Evolutionary conservation across 2,113 vertebrate species (phyloP).

Genomic region (Osmerus mordax): DNA sequence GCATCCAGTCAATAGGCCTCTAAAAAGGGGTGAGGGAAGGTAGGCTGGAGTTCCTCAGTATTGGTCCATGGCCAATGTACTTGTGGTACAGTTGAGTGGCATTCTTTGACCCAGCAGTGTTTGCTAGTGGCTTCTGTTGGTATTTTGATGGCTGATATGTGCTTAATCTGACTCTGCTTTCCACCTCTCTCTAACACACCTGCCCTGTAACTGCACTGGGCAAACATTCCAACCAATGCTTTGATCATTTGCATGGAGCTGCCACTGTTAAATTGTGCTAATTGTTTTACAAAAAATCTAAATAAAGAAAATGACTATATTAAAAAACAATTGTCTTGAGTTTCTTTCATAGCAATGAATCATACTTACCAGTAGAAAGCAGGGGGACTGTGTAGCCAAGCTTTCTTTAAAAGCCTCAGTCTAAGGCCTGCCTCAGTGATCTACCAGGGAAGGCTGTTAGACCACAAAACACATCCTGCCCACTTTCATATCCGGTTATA

Average conservation of each 20-base stretch:
- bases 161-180: background rate
- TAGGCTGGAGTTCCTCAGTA: constrained; percentile 32
- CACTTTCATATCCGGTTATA: too few species aligned
- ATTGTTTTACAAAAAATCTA: constrained; percentile 44
- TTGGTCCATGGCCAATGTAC: constrained; percentile 13
- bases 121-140: constrained; percentile 13
- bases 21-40: constrained; percentile 9
- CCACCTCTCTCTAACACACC: constrained; percentile 5
- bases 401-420: too few species aligned
- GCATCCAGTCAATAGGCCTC: background rate
- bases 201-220: constrained; percentile 13
- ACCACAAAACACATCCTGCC: too few species aligned
- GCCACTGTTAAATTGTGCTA: constrained; percentile 29
- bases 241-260: constrained; percentile 37
- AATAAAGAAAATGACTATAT: constrained; percentile 62
- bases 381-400: too few species aligned
- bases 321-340: constrained; percentile 11
- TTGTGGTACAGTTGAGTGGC: constrained; percentile 12
- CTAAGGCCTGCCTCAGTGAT: too few species aligned
- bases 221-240: constrained; percentile 52
- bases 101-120: constrained; percentile 7
- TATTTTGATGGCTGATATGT: constrained; percentile 16
- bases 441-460: too few species aligned
- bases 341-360: too few species aligned
- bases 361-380: too few species aligned